Conservation (phyloP, 1,140 invertebrate species). For the Aphis gossypii region DNA sequence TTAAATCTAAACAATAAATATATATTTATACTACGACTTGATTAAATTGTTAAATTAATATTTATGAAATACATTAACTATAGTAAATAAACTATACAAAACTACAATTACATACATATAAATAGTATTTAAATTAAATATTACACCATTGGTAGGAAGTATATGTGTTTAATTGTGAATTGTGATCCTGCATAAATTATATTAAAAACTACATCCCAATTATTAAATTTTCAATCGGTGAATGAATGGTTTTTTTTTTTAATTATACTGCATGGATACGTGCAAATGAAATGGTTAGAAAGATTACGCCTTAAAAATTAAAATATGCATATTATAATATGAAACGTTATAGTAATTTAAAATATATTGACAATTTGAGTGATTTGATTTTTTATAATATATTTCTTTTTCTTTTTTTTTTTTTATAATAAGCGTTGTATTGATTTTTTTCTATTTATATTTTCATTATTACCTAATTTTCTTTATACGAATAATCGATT, state of each 20-base stretch:
- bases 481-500: slow-evolving; percentile 13
- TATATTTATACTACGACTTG: not conserved
- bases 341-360: not conserved
- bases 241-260: too few species aligned
- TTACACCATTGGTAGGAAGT: too few species aligned
- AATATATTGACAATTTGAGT: not conserved
- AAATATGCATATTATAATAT: not conserved
- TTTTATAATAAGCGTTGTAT: not conserved
- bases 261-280: too few species aligned
- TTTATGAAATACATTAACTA: too few species aligned
- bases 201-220: too few species aligned
- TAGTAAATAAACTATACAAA: too few species aligned
- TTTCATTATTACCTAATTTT: slow-evolving; percentile 2
- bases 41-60: not conserved
- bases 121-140: too few species aligned
- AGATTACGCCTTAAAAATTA: not conserved
- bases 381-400: not conserved
- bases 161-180: too few species aligned
- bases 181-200: too few species aligned
- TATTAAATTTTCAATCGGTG: too few species aligned
- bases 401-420: not conserved
- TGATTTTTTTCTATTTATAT: not conserved
- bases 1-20: not conserved
- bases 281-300: too few species aligned
- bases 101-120: too few species aligned